Base-by-base conservation (phyloP, 2,888 invertebrate genomes). In the Drosophila melanosoma region DNA sequence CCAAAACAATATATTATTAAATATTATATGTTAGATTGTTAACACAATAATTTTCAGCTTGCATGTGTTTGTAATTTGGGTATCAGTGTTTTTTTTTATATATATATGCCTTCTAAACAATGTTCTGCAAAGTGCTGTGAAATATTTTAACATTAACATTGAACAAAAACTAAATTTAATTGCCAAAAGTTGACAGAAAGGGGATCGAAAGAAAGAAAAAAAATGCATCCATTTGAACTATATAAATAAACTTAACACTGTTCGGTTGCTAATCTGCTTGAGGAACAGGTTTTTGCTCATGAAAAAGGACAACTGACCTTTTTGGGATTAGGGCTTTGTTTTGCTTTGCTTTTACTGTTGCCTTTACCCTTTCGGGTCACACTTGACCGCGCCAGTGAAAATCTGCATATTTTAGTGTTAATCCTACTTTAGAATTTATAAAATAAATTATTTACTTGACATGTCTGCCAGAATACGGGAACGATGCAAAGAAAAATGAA, bases 341-440 rank as follows among this genome's bases (percentile, higher is more conserved):
- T 79, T 79, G 67, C 68, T 78, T 74, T 78, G 74, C 49, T 42
- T 38, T 42, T 56, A 51, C 51, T 70, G 54, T 59, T 61, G 58
- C 57, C 38, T 68, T 64, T 61, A 80, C 78, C 79, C 80, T 80
- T 81, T 80, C 35, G 61, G 63, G 52, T 58, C 52, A 71, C 79
- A 82, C 82, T 82, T 78, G 80, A 81, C 82, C 74, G 80, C 70
- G 64, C 68, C 61, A 54, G 66, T 52, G 67, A 56, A 82, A 89
- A 89, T 89, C 88, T 85, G 85, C 87, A 89, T 85, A 87, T 89
- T 87, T 79, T 86, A 84, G 89, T 87, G 87, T 74, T 85, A 89
- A 89, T 89, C 85, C 89, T 82, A 78, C 85, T 89, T 85, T 87
- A 76, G 85, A 85, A 87, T 89, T 84, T 89, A 84, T 80, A 89